Conservation (phyloP, 2,888 invertebrate genomes). For the Agonum fuliginosum region DNA sequence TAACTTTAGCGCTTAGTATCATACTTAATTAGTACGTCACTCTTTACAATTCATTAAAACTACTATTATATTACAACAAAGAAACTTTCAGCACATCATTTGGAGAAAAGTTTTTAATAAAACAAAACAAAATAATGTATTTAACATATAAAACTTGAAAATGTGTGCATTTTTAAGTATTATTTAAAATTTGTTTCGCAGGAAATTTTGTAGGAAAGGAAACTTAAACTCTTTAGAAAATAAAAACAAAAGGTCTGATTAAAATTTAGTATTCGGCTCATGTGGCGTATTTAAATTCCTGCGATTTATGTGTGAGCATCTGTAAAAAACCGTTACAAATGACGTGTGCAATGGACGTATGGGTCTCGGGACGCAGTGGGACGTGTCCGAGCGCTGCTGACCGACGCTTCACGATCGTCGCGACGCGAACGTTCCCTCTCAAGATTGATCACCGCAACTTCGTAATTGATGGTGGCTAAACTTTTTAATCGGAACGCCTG, state of each 20-base stretch:
- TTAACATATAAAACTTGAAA: background rate
- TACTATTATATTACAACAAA: background rate
- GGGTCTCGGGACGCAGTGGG: slow-evolving; percentile 49
- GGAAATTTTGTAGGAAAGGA: too few relatives aligned
- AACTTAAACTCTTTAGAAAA: too few relatives aligned
- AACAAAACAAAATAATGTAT: too few relatives aligned
- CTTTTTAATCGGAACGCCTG: slow-evolving; percentile 59
- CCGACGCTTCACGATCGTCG: slow-evolving; percentile 44
- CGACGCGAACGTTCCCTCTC: slow-evolving; percentile 44
- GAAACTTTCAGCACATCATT: background rate
- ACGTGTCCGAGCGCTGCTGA: slow-evolving; percentile 47
- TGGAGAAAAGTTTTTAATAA: background rate
- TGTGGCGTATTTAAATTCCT: slow-evolving; percentile 32
- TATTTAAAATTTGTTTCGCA: background rate
- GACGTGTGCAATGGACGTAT: slow-evolving; percentile 38
- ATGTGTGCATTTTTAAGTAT: background rate
- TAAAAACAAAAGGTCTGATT: background rate
- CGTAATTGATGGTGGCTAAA: slow-evolving; percentile 60
- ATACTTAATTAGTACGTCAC: slow-evolving; percentile 41
- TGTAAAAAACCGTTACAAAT: slow-evolving; percentile 43
- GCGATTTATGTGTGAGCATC: slow-evolving; percentile 28
- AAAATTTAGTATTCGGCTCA: background rate
- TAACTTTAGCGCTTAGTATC: slow-evolving; percentile 30
- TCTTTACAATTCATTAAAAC: slow-evolving; percentile 44
- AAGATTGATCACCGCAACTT: slow-evolving; percentile 60